phyloP scores from a whole-genome alignment of 2,888 invertebrate genomes.

The Steromphala cineraria region DNA sequence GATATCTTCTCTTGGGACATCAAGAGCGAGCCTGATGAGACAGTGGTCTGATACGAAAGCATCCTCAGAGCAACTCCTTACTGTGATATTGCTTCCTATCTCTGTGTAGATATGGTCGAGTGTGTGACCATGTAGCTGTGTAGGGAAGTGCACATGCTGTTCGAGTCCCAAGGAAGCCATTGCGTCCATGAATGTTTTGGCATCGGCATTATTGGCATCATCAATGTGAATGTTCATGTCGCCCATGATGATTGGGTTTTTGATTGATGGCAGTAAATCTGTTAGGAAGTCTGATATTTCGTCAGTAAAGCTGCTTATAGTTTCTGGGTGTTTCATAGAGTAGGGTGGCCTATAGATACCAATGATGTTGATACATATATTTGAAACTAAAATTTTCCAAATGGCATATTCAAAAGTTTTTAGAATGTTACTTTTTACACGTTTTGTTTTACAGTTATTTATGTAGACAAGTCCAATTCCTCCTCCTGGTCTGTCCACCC shows the following conservation, averaged over 20 bases:
- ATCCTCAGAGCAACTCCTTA: not conserved
- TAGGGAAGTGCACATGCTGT: conserved; percentile 3
- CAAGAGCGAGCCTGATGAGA: not conserved
- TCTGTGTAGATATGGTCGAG: not conserved
- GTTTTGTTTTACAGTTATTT: not conserved
- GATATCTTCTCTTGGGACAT: not conserved
- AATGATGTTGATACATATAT: not conserved
- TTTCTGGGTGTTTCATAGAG: not conserved
- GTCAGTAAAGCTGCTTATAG: no score
- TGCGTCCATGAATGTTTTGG: not conserved
- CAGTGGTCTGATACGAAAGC: no score
- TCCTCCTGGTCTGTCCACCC: not conserved
- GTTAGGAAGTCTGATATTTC: no score
- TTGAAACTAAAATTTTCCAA: not conserved
- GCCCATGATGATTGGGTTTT: not conserved
- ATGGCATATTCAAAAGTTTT: conserved; percentile 1
- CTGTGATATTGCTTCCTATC: not conserved
- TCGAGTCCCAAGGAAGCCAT: not conserved
- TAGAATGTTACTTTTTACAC: not conserved
- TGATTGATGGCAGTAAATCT: no score
- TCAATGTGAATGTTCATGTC: not conserved
- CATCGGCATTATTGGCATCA: not conserved
- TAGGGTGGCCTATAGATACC: not conserved
- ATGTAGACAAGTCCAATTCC: not conserved
- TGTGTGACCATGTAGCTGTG: not conserved